A percentile compares a stretch with the other conserved stretches of the same genome.
Evolutionary conservation across 2,888 invertebrate genomes (phyloP).

Genomic region (Zaprionus lineosus): DNA sequence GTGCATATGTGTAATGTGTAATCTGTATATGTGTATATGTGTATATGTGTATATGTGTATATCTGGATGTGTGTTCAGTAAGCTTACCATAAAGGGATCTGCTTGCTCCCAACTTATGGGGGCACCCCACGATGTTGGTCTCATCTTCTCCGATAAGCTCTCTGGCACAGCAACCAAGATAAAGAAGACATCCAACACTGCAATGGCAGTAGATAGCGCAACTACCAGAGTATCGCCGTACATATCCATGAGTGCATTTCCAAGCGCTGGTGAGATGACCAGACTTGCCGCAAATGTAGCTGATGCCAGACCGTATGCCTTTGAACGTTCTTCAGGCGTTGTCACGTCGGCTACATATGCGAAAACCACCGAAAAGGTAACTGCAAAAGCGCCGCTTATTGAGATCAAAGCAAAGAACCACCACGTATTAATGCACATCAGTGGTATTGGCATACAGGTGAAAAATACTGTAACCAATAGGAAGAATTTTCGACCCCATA

Average conservation of each 20-base stretch:
- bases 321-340: slow-evolving; percentile 96
- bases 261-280: slow-evolving; percentile 98
- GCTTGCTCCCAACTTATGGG: slow-evolving; percentile 99
- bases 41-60: too few species aligned
- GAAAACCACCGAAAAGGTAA: slow-evolving; percentile 99
- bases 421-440: slow-evolving; percentile 99
- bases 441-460: slow-evolving; percentile 98
- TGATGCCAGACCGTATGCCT: slow-evolving; percentile 98
- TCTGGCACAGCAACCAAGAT: slow-evolving; percentile 99
- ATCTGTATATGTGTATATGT: too few species aligned
- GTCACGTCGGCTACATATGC: slow-evolving; percentile 99
- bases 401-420: slow-evolving; percentile 99
- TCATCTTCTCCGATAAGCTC: slow-evolving; percentile 96
- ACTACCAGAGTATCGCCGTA: slow-evolving; percentile 95
- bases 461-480: slow-evolving; percentile 98
- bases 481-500: slow-evolving; percentile 99
- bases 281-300: slow-evolving; percentile 99
- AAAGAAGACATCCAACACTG: slow-evolving; percentile 98
- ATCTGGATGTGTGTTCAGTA: too few species aligned
- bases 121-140: slow-evolving; percentile 90
- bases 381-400: slow-evolving; percentile 99
- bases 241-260: slow-evolving; percentile 92
- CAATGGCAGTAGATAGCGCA: slow-evolving; percentile 96
- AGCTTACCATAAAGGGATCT: slow-evolving; percentile 94
- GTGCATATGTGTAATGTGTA: too few species aligned